phyloP scores from a whole-genome alignment of 2,113 vertebrate genomes.

The Ardeotis arabs region DNA sequence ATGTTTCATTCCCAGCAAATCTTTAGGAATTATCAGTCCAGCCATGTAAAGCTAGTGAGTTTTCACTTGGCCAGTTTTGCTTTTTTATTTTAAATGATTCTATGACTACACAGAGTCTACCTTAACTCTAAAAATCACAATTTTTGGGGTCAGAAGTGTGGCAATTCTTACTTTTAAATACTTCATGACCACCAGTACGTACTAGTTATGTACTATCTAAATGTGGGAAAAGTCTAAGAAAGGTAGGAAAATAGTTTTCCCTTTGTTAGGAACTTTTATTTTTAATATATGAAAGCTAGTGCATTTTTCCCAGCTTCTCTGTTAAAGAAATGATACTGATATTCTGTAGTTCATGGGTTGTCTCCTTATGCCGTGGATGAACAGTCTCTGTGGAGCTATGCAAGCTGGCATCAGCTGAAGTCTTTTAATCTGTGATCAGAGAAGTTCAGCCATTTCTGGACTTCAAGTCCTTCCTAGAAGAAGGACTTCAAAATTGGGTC shows the following conservation, averaged over 20 bases:
- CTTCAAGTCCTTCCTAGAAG: background rate
- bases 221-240: background rate
- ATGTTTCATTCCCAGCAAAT: constrained; percentile 29
- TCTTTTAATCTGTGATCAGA: background rate
- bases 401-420: background rate
- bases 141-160: background rate
- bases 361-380: background rate
- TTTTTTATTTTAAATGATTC: background rate
- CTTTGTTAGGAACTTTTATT: background rate
- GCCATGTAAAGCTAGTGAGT: background rate
- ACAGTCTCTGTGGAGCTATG: background rate
- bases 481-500: background rate
- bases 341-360: background rate
- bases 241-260: background rate
- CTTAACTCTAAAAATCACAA: background rate
- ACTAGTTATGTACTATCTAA: background rate
- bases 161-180: background rate
- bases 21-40: constrained; percentile 43
- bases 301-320: background rate
- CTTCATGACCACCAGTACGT: background rate
- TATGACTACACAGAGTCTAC: background rate
- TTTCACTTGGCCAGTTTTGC: background rate
- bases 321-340: background rate
- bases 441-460: background rate
- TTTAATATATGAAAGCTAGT: background rate